Conservation (phyloP, 2,113 vertebrate genomes). For the Corythornis cristatus region DNA sequence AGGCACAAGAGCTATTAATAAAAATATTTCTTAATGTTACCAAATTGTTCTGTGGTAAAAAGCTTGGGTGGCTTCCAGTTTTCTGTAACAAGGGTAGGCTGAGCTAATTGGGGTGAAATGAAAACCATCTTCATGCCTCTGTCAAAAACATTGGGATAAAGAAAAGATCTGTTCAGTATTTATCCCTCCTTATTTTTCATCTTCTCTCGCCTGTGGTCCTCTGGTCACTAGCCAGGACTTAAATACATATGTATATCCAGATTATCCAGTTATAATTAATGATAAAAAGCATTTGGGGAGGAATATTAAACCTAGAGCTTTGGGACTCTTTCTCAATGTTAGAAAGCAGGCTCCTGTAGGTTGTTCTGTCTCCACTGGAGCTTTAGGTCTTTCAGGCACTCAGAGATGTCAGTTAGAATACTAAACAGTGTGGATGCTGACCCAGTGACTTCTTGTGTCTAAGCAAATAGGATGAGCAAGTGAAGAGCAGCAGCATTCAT, state of each 20-base stretch:
- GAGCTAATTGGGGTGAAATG: slow-evolving; percentile 18
- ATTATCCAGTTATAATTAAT: neutral
- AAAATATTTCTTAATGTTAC: neutral
- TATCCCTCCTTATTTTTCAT: slow-evolving; percentile 18
- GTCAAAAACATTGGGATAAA: neutral
- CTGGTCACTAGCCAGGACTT: neutral
- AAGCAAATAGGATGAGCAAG: neutral
- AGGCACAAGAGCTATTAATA: slow-evolving; percentile 20
- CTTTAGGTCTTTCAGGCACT: neutral
- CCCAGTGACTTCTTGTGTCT: neutral
- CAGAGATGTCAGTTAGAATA: neutral
- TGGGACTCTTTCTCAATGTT: neutral
- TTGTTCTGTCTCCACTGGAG: neutral
- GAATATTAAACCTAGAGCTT: neutral
- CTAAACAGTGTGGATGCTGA: neutral
- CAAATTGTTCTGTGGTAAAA: neutral
- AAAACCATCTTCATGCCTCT: slow-evolving; percentile 6
- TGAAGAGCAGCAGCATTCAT: neutral
- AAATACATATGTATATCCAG: neutral
- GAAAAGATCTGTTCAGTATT: neutral
- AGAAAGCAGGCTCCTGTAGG: neutral
- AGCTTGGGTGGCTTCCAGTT: neutral
- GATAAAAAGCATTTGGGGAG: neutral
- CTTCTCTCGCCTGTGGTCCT: neutral
- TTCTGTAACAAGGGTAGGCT: neutral